Base-by-base conservation (phyloP, 1,140 invertebrate genomes). In the Pogonomyrmex californicus region DNA sequence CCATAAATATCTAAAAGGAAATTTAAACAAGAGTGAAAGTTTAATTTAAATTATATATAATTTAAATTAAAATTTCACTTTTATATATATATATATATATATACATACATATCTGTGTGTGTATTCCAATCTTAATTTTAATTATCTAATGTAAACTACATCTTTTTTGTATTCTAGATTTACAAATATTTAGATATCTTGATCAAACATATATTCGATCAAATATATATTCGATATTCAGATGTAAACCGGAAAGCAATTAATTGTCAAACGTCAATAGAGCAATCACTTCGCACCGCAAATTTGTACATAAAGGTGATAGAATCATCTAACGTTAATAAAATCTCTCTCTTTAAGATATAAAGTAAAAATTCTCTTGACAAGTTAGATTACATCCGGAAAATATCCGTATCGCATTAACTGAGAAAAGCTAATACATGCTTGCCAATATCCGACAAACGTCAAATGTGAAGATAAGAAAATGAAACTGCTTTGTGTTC, bases 331-430 rank as follows among this genome's bases (percentile, higher is more conserved):
- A 56, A 44, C 47, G 54, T n/a, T 47, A 68, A 44, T n/a, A 23
- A 23, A 41, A 36, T 56, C 36, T 38, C 30, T 38, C 66, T 14
- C 30, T 4, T 1, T 56, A 1, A 75, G 17, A 14, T n/a, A 36
- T n/a, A 44, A 81, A 70, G n/a, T 56, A 44, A 71, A 71, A 58
- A 23, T 36, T 71, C 17, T 58, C n/a, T 56, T 70, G 23, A 23
- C 12, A 4, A 36, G 47, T 65, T 70, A 30, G 0, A 33, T 73
- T n/a, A 68, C 14, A 47, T 58, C 51, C 9, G 23, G 51, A 73
- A 82, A 82, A 73, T 68, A 54, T 82, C 51, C 66, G 49, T 4
- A 70, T 44, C 7, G 6, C 30, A 17, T 73, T 83, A 73, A 0
- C 5, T 47, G 7, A n/a, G 36, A 60, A 60, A 60, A 58, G 6